A percentile compares a stretch with the other conserved stretches of the same genome.
Conservation (phyloP, 2,113 vertebrate genomes). For the Nothobranchius kuhntae region DNA sequence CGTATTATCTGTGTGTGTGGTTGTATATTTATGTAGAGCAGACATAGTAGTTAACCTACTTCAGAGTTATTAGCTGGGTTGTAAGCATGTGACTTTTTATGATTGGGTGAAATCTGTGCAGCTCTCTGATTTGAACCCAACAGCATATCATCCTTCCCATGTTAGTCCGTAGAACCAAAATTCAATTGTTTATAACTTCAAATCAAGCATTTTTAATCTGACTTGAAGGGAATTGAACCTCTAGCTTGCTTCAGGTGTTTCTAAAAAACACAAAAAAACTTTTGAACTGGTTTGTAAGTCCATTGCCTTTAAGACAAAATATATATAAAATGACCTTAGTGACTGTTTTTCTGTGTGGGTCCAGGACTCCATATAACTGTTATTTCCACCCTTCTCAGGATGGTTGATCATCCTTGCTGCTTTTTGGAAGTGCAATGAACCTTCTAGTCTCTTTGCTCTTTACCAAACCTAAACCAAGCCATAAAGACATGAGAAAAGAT, state of each 20-base stretch:
- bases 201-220: constrained; percentile 23
- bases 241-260: constrained; percentile 7
- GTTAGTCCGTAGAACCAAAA: constrained; percentile 44
- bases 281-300: constrained; percentile 33
- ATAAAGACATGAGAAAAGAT: constrained; percentile 51
- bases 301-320: constrained; percentile 14
- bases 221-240: constrained; percentile 46
- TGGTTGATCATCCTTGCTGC: constrained; percentile 65
- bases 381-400: constrained; percentile 67
- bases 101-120: constrained; percentile 63
- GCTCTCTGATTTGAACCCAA: constrained; percentile 56
- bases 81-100: constrained; percentile 68
- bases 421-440: constrained; percentile 57
- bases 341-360: constrained; percentile 44
- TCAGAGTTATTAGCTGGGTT: constrained; percentile 63
- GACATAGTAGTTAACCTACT: constrained; percentile 64
- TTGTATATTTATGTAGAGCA: constrained; percentile 70
- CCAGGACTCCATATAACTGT: constrained; percentile 63
- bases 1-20: constrained; percentile 53
- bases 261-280: constrained; percentile 9
- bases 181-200: constrained; percentile 14
- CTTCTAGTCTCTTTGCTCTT: constrained; percentile 43
- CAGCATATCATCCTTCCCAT: constrained; percentile 48
- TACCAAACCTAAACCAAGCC: constrained; percentile 69
- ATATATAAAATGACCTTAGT: constrained; percentile 28